These are phyloP conservation scores for Loripinus fragilis DNA, from an alignment of 2,888 invertebrate species.

Conservation along the genomic window DNA sequence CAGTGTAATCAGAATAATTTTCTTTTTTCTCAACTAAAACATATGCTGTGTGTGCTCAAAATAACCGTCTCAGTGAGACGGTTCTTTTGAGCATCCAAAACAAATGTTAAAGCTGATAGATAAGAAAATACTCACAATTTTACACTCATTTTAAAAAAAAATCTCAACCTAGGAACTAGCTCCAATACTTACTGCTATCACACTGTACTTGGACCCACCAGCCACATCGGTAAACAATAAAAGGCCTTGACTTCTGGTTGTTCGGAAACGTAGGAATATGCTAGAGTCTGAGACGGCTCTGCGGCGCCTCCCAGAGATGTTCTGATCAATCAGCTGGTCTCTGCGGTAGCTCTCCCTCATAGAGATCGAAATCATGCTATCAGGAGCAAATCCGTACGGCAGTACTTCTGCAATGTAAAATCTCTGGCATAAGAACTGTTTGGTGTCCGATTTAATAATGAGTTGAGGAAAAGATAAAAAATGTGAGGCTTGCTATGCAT, in stretches of 20 bases:
- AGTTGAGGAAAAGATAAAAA: too few relatives aligned
- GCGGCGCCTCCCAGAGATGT: slow-evolving; percentile 41
- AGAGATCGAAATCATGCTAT: slow-evolving; percentile 90
- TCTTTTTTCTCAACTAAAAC: too few relatives aligned
- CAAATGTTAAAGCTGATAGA: too few relatives aligned
- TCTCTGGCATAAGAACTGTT: too few relatives aligned
- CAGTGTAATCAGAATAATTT: too few relatives aligned
- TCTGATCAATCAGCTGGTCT: slow-evolving; percentile 89
- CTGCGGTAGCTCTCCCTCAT: slow-evolving; percentile 91
- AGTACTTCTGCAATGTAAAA: slow-evolving; percentile 87
- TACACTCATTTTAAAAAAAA: not conserved
- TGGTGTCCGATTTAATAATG: too few relatives aligned
- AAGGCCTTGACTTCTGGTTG: slow-evolving; percentile 90
- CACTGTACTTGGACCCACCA: slow-evolving; percentile 93
- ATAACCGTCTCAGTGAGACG: too few relatives aligned
- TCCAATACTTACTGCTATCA: slow-evolving; percentile 70
- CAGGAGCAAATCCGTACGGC: slow-evolving; percentile 91
- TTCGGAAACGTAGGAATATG: slow-evolving; percentile 92
- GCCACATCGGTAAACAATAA: slow-evolving; percentile 94
- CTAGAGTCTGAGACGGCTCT: slow-evolving; percentile 85
- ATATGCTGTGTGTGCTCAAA: too few relatives aligned
- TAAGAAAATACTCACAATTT: not conserved
- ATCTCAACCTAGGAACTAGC: too few relatives aligned
- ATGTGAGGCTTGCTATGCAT: too few relatives aligned
- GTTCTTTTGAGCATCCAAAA: too few relatives aligned